Percentiles rank a stretch among this genome's conserved stretches.
These are phyloP conservation scores for Loripinus fragilis DNA, from an alignment of 2,888 invertebrate genomes.

Conservation along the genomic window DNA sequence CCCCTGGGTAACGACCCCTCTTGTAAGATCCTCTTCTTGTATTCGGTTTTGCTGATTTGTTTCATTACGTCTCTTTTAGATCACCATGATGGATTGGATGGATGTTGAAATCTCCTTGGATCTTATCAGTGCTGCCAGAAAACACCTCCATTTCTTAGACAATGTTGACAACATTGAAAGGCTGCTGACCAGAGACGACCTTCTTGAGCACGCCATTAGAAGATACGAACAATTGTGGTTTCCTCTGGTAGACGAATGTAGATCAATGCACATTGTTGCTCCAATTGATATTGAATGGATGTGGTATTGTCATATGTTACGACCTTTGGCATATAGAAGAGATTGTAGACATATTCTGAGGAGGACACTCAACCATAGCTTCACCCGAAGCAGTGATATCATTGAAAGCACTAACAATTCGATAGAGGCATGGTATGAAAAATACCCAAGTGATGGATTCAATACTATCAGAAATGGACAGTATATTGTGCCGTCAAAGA, in stretches of 20 bases:
- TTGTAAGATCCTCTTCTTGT: no score
- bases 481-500: conserved; percentile 29
- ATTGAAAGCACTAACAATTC: conserved; percentile 40
- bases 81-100: conserved; percentile 48
- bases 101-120: conserved; percentile 48
- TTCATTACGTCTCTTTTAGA: no score
- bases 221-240: conserved; percentile 57
- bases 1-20: no score
- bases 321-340: conserved; percentile 47
- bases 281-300: conserved; percentile 53
- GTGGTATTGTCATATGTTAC: conserved; percentile 53
- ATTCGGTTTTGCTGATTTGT: no score
- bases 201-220: conserved; percentile 33
- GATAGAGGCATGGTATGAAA: conserved; percentile 52
- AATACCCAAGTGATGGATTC: conserved; percentile 44
- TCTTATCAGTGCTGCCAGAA: conserved; percentile 38
- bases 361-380: conserved; percentile 36
- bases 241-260: conserved; percentile 42
- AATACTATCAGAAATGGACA: conserved; percentile 53
- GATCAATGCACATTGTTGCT: conserved; percentile 26
- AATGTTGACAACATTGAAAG: conserved; percentile 38
- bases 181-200: conserved; percentile 23
- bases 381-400: conserved; percentile 15
- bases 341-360: conserved; percentile 49
- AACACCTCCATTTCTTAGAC: conserved; percentile 46